Evolutionary conservation across 2,888 invertebrate species (phyloP).

Genomic region (Lasioglossum vierecki): DNA sequence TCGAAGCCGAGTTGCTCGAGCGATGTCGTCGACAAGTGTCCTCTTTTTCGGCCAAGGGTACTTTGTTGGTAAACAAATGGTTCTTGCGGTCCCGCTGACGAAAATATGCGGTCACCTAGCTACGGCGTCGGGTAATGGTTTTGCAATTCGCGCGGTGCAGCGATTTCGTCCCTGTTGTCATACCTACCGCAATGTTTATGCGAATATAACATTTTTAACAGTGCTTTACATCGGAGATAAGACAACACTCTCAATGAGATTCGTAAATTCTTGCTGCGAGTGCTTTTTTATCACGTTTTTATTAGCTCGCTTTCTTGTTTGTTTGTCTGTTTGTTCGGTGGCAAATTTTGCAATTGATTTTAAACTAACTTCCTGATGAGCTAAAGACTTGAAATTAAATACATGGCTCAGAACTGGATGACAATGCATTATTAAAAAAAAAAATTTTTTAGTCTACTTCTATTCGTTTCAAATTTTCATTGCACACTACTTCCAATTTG

Average conservation of each 20-base stretch:
- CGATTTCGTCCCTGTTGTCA: neutral
- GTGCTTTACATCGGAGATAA: neutral
- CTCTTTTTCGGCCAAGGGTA: constrained; percentile 43
- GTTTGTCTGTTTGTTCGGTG: too few relatives aligned
- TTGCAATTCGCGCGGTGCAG: neutral
- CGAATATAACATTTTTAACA: neutral
- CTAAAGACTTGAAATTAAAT: too few relatives aligned
- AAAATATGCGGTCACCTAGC: constrained; percentile 1
- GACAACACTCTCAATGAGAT: neutral
- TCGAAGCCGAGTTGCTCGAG: neutral
- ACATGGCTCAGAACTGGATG: too few relatives aligned
- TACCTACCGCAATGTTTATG: neutral
- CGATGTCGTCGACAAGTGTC: constrained; percentile 28
- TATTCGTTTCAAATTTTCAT: neutral
- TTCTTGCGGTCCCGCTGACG: constrained; percentile 44
- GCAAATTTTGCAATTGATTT: too few relatives aligned
- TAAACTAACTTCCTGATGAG: too few relatives aligned
- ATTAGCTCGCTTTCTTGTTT: too few relatives aligned
- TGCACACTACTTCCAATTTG: neutral
- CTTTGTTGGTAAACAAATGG: constrained; percentile 44
- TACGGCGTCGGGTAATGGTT: neutral
- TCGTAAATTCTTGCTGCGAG: neutral
- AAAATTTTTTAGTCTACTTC: too few relatives aligned
- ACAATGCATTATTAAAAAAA: too few relatives aligned
- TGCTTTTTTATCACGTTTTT: too few relatives aligned